These are phyloP conservation scores for Saxidomus purpurata DNA, from an alignment of 1,140 invertebrate species.

Conservation along the genomic window DNA sequence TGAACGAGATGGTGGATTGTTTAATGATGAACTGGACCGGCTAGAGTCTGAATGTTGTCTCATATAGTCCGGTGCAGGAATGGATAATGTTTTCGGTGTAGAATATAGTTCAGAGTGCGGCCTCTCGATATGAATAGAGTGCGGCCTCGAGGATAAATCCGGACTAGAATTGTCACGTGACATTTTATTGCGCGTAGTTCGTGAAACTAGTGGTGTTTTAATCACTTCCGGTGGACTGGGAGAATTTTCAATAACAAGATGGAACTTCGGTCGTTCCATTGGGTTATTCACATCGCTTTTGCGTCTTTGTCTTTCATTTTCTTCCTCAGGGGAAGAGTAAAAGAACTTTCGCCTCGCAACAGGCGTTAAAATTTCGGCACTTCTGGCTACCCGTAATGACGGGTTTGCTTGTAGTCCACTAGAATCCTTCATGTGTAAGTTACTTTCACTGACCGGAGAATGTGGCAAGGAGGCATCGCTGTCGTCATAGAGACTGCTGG, in stretches of 20 bases:
- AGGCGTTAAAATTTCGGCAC: constrained; percentile 63
- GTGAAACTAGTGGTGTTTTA: constrained; percentile 30
- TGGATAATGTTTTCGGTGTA: constrained; percentile 62
- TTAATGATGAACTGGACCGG: neutral
- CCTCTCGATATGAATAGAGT: constrained; percentile 56
- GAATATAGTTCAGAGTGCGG: constrained; percentile 52
- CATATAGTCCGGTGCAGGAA: constrained; percentile 54
- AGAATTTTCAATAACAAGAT: constrained; percentile 61
- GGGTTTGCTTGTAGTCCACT: neutral
- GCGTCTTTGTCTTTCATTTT: constrained; percentile 18
- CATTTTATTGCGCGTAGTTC: constrained; percentile 38
- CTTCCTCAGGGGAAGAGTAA: constrained; percentile 6
- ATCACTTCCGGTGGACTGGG: constrained; percentile 62
- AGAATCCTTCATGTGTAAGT: neutral
- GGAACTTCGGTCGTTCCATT: constrained; percentile 59
- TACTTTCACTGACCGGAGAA: constrained; percentile 57
- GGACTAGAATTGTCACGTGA: constrained; percentile 60
- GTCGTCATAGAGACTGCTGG: constrained; percentile 60
- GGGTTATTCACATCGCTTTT: constrained; percentile 57
- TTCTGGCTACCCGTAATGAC: constrained; percentile 45
- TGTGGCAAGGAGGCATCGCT: constrained; percentile 60
- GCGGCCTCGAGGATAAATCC: constrained; percentile 41
- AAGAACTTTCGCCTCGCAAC: constrained; percentile 52
- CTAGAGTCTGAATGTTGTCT: constrained; percentile 31
- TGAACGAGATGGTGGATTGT: constrained; percentile 33